phyloP scores from a whole-genome alignment of 2,797 vertebrate genomes.

The Zalophus californianus region DNA sequence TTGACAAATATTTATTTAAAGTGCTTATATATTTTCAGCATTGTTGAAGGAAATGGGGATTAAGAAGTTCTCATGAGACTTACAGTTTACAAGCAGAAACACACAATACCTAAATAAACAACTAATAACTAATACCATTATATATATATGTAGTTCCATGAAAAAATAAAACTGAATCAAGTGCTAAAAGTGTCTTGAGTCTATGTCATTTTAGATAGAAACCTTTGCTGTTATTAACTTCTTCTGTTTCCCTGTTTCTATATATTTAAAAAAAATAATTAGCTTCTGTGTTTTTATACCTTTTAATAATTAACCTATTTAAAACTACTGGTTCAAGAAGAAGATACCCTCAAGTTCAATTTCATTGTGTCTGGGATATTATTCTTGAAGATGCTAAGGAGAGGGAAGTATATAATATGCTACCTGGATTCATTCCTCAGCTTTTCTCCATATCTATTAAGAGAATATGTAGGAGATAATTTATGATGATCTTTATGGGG shows the following conservation, averaged over 20 bases:
- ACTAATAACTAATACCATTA: neutral
- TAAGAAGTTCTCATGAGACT: neutral
- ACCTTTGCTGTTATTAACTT: neutral
- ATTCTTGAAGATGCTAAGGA: neutral
- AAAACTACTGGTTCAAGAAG: neutral
- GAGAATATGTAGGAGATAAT: neutral
- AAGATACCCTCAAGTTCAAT: neutral
- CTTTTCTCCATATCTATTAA: neutral
- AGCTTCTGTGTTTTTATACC: neutral
- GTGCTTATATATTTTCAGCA: neutral
- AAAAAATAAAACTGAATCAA: neutral
- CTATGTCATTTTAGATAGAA: neutral
- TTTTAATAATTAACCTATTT: neutral
- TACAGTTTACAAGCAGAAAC: neutral
- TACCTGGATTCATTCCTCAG: neutral
- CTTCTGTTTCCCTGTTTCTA: neutral
- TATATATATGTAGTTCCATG: neutral
- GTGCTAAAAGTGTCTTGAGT: neutral
- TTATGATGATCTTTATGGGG: neutral
- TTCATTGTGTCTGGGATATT: neutral
- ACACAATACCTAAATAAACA: neutral
- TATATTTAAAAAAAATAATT: neutral
- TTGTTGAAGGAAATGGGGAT: neutral
- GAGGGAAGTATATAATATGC: neutral
- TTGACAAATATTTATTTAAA: neutral